Evolutionary conservation across 1,140 invertebrate genomes (phyloP).

Genomic region (Cephus cinctus): DNA sequence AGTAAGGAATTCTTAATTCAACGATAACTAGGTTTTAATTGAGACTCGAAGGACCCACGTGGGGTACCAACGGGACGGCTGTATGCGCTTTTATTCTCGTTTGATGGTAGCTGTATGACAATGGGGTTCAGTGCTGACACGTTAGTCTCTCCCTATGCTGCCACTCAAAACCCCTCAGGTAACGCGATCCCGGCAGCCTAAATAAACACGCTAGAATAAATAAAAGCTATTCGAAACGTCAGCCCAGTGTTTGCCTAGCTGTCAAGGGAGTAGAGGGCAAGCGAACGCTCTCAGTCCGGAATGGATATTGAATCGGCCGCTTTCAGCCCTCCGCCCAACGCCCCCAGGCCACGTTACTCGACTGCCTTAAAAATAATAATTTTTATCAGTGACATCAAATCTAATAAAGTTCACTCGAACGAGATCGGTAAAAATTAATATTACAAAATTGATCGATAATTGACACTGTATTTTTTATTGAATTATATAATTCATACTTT

Average conservation of each 20-base stretch:
- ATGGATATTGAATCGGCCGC: slow-evolving; percentile 41
- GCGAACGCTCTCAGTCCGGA: slow-evolving; percentile 11
- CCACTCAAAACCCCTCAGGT: slow-evolving; percentile 26
- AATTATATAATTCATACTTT: too few relatives aligned
- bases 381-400: slow-evolving; percentile 17
- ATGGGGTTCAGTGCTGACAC: slow-evolving; percentile 35
- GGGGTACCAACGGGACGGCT: background rate
- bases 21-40: too few relatives aligned
- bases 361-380: slow-evolving; percentile 22
- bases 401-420: too few relatives aligned
- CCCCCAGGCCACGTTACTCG: too few relatives aligned
- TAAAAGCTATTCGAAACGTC: slow-evolving; percentile 28
- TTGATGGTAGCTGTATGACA: slow-evolving; percentile 29
- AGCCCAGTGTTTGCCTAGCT: slow-evolving; percentile 35
- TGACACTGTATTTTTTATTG: too few relatives aligned
- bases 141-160: slow-evolving; percentile 30
- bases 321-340: slow-evolving; percentile 28
- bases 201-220: slow-evolving; percentile 51
- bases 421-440: too few relatives aligned
- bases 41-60: background rate
- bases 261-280: slow-evolving; percentile 35
- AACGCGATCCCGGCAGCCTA: slow-evolving; percentile 46
- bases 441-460: too few relatives aligned
- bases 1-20: too few relatives aligned
- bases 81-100: background rate